Base-by-base conservation (phyloP, 2,113 vertebrate species). In the Galbula dea region DNA sequence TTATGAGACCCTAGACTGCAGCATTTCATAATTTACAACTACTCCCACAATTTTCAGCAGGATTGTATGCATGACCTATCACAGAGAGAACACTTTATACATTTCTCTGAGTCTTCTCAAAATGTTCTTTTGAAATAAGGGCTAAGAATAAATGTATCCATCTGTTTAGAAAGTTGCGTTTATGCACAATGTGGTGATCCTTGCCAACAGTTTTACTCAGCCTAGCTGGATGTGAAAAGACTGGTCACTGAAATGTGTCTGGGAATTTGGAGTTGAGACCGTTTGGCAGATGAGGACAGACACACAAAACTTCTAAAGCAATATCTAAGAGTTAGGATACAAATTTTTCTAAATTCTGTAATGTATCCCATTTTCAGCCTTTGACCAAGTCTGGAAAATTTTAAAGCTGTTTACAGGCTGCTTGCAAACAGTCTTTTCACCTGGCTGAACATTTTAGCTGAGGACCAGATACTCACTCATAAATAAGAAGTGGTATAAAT, bases 21-120 rank as follows among this genome's bases (percentile, higher is more conserved):
- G 73, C 82, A 93, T 94, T 95, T 92, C 82, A 85, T 96, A 96
- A 96, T 95, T 95, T 77, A 95, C 82, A 54, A n/a, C 72, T 41
- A 2, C 55, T 92, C 26, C 36, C 84, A 76, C 95, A 45, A 74
- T 48, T 93, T 94, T 93, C 58, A 86, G 79, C 82, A 91, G 36
- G 88, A 75, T 59, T 94, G 57, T 72, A 57, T 76, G 84, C 67
- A 93, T 89, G 90, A 89, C 80, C 91, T 82, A 49, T 74, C 46
- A 79, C 62, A 57, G 80, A 86, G 73, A 61, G 72, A 92, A 78
- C 73, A 11, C 84, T 94, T 89, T 67, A 82, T 83, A 3, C 27
- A 76, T 89, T 79, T 96, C n/a, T 59, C 82, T 30, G 48, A 81
- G 62, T 65, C 45, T 80, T 75, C 72, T 83, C 77, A 15, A 39